Conservation (phyloP, 1,140 invertebrate genomes). For the Cylas formicarius region DNA sequence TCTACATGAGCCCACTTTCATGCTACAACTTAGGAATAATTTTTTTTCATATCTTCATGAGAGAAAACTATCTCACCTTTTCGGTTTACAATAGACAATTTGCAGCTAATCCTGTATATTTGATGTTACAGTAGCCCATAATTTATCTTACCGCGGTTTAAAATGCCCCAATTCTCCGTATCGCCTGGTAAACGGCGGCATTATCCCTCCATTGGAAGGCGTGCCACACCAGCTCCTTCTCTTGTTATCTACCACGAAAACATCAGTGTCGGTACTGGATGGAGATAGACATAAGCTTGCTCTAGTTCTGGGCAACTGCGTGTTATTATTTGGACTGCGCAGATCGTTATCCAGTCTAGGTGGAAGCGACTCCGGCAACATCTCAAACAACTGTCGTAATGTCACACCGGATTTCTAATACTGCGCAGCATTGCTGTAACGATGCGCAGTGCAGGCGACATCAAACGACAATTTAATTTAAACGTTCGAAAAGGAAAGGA, state of each 20-base stretch:
- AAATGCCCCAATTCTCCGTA: conserved; percentile 39
- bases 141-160: conserved; percentile 35
- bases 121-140: too few species aligned
- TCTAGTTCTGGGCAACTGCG: conserved; percentile 30
- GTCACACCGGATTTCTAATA: too few species aligned
- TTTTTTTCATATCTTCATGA: too few species aligned
- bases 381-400: too few species aligned
- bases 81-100: too few species aligned
- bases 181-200: conserved; percentile 24
- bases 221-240: conserved; percentile 39
- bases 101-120: too few species aligned
- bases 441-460: neutral
- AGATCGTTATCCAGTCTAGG: conserved; percentile 35
- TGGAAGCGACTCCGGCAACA: conserved; percentile 34
- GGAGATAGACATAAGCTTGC: conserved; percentile 37
- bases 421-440: too few species aligned
- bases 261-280: conserved; percentile 19
- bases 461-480: conserved; percentile 2
- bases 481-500: neutral
- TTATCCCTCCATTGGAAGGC: conserved; percentile 23
- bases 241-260: conserved; percentile 31
- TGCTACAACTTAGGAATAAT: too few species aligned
- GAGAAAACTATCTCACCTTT: too few species aligned
- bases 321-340: conserved; percentile 37
- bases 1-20: too few species aligned